These are phyloP conservation scores for Pyrocoelia pectoralis DNA, from an alignment of 2,888 invertebrate genomes.

Conservation along the genomic window DNA sequence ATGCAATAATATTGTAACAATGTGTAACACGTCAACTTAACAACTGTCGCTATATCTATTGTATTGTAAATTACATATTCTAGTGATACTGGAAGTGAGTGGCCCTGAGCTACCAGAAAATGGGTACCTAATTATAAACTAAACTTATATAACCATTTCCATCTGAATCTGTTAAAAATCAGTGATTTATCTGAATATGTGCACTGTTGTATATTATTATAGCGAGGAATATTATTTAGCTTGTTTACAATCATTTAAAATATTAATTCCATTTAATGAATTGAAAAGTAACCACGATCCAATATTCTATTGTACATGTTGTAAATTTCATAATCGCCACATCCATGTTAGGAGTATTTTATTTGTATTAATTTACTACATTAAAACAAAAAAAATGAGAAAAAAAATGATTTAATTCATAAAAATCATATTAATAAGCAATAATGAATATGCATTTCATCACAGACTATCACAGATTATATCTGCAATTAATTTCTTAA, in stretches of 20 bases:
- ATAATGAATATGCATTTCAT: conserved; percentile 48
- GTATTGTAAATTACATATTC: conserved; percentile 47
- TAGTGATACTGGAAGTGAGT: conserved; percentile 61
- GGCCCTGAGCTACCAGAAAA: conserved; percentile 61
- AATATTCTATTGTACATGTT: conserved; percentile 1
- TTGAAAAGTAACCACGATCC: not conserved
- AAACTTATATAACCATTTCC: conserved; percentile 40
- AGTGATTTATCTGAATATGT: conserved; percentile 19
- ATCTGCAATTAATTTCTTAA: conserved; percentile 57
- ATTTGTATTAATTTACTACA: not conserved
- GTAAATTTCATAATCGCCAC: conserved; percentile 5
- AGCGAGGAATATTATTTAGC: conserved; percentile 9
- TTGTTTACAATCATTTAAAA: conserved; percentile 5
- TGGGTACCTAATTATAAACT: conserved; percentile 38
- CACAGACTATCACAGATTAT: conserved; percentile 60
- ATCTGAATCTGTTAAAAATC: conserved; percentile 35
- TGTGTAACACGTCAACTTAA: conserved; percentile 39
- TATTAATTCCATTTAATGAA: conserved; percentile 1
- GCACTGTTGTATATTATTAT: conserved; percentile 6
- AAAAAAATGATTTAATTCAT: conserved; percentile 18
- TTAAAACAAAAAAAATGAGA: conserved; percentile 7
- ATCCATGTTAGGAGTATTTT: conserved; percentile 9
- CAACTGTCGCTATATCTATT: conserved; percentile 44
- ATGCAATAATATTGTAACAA: conserved; percentile 12
- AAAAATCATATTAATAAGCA: conserved; percentile 26